A percentile compares a stretch with the other conserved stretches of the same genome.
Evolutionary conservation across 1,140 invertebrate species (phyloP).

Genomic region (Drosophila persimilis): DNA sequence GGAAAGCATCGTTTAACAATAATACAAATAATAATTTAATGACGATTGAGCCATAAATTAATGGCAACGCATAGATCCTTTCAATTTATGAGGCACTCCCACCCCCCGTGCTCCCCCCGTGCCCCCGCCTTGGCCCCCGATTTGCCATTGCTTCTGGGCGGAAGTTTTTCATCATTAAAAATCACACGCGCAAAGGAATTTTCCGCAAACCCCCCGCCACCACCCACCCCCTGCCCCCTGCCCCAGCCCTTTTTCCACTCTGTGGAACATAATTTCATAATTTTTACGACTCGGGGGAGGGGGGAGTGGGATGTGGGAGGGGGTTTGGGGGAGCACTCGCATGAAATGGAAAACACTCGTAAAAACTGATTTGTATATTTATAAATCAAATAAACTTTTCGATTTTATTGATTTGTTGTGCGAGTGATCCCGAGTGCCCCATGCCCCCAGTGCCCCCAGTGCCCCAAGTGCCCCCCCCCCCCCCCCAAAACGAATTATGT

Average conservation of each 20-base stretch:
- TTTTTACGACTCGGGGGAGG: conserved; percentile 56
- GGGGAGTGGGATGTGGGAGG: too few species aligned
- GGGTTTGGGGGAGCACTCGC: conserved; percentile 16
- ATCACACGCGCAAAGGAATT: conserved; percentile 39
- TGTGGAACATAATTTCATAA: conserved; percentile 60
- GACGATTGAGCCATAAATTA: conserved; percentile 36
- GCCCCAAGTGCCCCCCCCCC: too few species aligned
- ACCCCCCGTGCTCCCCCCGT: too few species aligned
- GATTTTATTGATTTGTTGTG: conserved; percentile 72
- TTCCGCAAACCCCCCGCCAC: background rate
- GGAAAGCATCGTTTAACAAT: too few species aligned
- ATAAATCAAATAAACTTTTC: conserved; percentile 72
- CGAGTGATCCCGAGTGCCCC: conserved; percentile 17
- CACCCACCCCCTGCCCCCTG: background rate
- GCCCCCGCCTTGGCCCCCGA: background rate
- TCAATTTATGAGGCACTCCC: conserved; percentile 41
- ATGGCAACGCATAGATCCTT: conserved; percentile 1
- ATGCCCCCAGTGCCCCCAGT: background rate
- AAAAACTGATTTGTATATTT: conserved; percentile 78
- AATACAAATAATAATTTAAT: conserved; percentile 9
- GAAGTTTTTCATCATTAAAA: conserved; percentile 72
- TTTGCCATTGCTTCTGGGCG: conserved; percentile 16
- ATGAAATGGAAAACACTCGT: conserved; percentile 38
- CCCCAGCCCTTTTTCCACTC: background rate
- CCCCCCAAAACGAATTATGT: conserved; percentile 6